These are phyloP conservation scores for Capromys pilorides DNA, from an alignment of 2,797 vertebrate genomes.

Conservation along the genomic window DNA sequence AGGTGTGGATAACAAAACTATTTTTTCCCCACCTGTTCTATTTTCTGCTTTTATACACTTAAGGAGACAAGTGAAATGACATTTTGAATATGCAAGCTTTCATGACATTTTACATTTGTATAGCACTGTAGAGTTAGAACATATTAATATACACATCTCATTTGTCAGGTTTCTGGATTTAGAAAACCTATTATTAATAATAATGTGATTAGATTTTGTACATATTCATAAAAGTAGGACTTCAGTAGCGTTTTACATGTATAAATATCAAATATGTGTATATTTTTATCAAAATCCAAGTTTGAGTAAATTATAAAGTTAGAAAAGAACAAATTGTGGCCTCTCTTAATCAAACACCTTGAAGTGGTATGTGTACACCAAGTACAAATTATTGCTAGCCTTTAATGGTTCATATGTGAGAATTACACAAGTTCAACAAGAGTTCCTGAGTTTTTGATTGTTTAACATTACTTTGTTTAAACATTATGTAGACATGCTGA, in stretches of 20 bases:
- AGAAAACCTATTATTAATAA: constrained; percentile 57
- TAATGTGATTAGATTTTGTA: neutral
- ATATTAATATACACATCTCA: constrained; percentile 1
- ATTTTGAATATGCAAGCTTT: constrained; percentile 63
- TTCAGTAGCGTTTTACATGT: constrained; percentile 7
- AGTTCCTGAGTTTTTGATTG: constrained; percentile 16
- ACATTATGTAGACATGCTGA: constrained; percentile 7
- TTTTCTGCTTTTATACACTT: constrained; percentile 47
- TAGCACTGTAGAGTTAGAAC: constrained; percentile 48
- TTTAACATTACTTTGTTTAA: constrained; percentile 32
- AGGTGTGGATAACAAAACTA: constrained; percentile 21
- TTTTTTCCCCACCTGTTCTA: constrained; percentile 63
- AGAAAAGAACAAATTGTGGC: neutral
- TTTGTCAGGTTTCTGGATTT: constrained; percentile 59
- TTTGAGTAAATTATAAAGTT: constrained; percentile 44
- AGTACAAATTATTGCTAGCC: neutral
- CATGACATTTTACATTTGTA: constrained; percentile 54
- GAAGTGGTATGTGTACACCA: neutral
- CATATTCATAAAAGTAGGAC: constrained; percentile 39
- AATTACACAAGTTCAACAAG: neutral
- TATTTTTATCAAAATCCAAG: constrained; percentile 47
- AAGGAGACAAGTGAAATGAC: constrained; percentile 64
- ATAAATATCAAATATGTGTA: neutral
- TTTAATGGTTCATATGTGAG: constrained; percentile 1
- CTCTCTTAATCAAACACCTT: neutral